These are phyloP conservation scores for Apistogramma diplotaenia DNA, from an alignment of 2,113 vertebrate species.

Conservation along the genomic window DNA sequence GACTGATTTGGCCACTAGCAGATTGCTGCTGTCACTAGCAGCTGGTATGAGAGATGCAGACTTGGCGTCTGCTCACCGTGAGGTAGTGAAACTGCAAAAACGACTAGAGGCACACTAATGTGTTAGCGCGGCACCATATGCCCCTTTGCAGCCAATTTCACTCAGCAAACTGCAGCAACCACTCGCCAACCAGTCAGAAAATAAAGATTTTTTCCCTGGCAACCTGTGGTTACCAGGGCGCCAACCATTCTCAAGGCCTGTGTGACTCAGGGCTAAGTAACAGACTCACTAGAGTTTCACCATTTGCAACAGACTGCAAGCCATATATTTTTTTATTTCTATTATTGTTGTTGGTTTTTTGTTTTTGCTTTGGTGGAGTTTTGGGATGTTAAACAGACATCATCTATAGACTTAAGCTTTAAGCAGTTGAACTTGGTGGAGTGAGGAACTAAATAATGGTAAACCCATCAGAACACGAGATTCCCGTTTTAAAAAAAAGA, in stretches of 20 bases:
- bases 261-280: not conserved
- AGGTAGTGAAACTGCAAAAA: not conserved
- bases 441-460: slow-evolving; percentile 37
- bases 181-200: not conserved
- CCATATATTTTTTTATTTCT: no score
- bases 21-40: not conserved
- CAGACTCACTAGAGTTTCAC: not conserved
- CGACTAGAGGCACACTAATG: not conserved
- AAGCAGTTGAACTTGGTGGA: slow-evolving; percentile 29
- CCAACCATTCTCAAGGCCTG: no score
- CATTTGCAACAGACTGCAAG: not conserved
- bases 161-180: not conserved
- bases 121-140: not conserved
- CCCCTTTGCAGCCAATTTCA: not conserved
- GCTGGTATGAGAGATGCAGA: not conserved
- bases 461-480: slow-evolving; percentile 40
- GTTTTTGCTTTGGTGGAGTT: not conserved
- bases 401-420: slow-evolving; percentile 11
- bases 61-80: not conserved
- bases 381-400: slow-evolving; percentile 21
- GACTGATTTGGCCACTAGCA: not conserved
- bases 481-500: not conserved
- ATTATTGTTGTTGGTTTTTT: not conserved
- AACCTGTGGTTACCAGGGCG: not conserved
- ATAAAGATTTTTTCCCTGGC: not conserved